phyloP scores from a whole-genome alignment of 2,888 invertebrate species.

The Zygaena filipendulae region DNA sequence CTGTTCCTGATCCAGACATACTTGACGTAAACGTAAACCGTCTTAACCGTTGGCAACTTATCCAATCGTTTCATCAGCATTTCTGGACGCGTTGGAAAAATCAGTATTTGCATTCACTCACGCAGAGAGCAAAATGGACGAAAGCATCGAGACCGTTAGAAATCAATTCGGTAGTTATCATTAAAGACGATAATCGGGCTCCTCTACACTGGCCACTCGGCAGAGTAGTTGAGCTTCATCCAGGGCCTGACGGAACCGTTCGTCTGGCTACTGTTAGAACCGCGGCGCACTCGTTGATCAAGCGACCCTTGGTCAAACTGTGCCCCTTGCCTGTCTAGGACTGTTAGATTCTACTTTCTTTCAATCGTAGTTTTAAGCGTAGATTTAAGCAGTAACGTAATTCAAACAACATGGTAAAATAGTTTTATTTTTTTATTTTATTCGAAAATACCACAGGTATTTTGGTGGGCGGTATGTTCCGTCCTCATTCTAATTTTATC shows the following conservation, averaged over 20 bases:
- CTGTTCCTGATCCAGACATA: slow-evolving; percentile 5
- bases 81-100: slow-evolving; percentile 11
- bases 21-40: slow-evolving; percentile 2
- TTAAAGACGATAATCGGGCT: slow-evolving; percentile 3
- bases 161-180: slow-evolving; percentile 5
- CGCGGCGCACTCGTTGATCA: background rate
- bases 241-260: slow-evolving; percentile 6
- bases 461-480: no score
- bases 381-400: no score
- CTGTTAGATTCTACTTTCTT: no score
- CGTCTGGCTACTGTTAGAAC: slow-evolving; percentile 5
- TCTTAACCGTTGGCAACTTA: slow-evolving; percentile 9
- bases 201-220: slow-evolving; percentile 2
- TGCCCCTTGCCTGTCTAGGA: slow-evolving; percentile 7
- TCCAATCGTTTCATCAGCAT: slow-evolving; percentile 8
- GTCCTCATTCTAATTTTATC: no score
- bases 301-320: slow-evolving; percentile 6
- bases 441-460: no score
- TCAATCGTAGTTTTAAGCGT: no score
- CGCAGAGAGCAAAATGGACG: slow-evolving; percentile 12
- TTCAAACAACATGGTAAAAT: no score
- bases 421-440: no score
- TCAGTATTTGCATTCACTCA: slow-evolving; percentile 10
- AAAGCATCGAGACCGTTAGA: slow-evolving; percentile 8
- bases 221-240: slow-evolving; percentile 3